Base-by-base conservation (phyloP, 2,888 invertebrate genomes). In the Acrobasis repandana region DNA sequence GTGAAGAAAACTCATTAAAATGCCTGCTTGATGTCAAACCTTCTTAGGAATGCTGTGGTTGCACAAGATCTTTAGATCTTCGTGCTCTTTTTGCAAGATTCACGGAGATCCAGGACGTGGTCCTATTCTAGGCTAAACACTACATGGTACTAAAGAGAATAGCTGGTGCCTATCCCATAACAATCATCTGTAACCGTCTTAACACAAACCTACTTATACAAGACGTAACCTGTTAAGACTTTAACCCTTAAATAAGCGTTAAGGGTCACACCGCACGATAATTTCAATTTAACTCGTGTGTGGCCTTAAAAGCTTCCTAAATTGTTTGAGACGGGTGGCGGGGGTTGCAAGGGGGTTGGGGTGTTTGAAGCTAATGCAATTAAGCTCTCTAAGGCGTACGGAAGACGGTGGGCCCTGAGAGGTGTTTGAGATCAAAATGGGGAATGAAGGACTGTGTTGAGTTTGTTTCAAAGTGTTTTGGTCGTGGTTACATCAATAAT, bases 201-300 rank as follows among this genome's bases (percentile, higher is more conserved):
- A 43, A 43, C 43, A 9, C 16, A 11, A 54, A 54, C 54, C 54
- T 20, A 54, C 52, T 54, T 54, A 14, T 18, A 38, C 18, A 54
- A 54, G 54, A 54, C 54, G 54, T 54, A 54, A 54, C 20, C 38
- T 20, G 54, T 54, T 54, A 54, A 54, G 38, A 36, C 54, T 54
- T 54, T 16, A 38, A 16, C 54, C 54, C 38, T 54, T 48, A 50
- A 50, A 47, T 56, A 56, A 61, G 47, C 54, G 50, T 47, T 56
- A 50, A 59, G 54, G 59, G 48, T 60, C 60, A 54, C 58, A 61
- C 63, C 66, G 62, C 64, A 62, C 48, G 60, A 59, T 66, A 66
- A 67, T 67, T 65, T 62, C 66, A 67, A 65, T 70, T 69, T 68
- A 67, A 69, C 67, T 69, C 67, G 63, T 65, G 66, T 68, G 60